Evolutionary conservation across 2,113 vertebrate genomes (phyloP), one percentile per base, ranked within the genome.

Genomic region (Gnathonemus longibarbis): DNA sequence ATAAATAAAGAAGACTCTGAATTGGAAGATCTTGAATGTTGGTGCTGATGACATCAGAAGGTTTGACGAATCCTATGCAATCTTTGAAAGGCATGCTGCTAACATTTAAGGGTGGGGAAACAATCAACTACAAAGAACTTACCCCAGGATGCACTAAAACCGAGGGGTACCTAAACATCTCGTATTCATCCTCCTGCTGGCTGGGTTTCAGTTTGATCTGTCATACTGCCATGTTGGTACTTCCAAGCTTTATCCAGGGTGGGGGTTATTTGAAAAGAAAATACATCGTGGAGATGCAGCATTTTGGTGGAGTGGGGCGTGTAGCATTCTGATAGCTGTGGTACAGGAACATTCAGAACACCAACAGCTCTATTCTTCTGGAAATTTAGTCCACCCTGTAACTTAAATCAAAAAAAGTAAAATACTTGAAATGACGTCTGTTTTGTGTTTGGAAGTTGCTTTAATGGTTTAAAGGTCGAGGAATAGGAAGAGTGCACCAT

Each of bases 181-280:
- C 87, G 49, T 31, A 66, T 21, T 46, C 49, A 89, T 46, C 84
- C 74, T 89, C 87, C 88, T 91, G 42, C 27, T 39, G 24, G 84
- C 80, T 93, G 45, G 84, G 94, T 92, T 95, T 66, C 95, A 95
- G 92, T 70, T n/a, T 96, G 95, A 96, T 95, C 96, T 95, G 93
- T 92, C 94, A 93, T 94, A 91, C 93, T 93, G 94, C 91, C 85
- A 62, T 88, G 87, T 93, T 92, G 91, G 94, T 92, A 89, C 84
- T 86, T 46, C 21, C 46, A 93, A 96, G 97, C 96, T 96, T 98
- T 97, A 97, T 90, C 77, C 92, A 93, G 90, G 84, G 13, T 86
- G 2, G 56, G 56, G 45, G 52, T 90, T 90, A 42, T 90, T 91
- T 90, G 74, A 3, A 87, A 90, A 83, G 24, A 74, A 58, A 31